phyloP scores from a whole-genome alignment of 2,888 invertebrate genomes.

The Drosophila subquinaria region DNA sequence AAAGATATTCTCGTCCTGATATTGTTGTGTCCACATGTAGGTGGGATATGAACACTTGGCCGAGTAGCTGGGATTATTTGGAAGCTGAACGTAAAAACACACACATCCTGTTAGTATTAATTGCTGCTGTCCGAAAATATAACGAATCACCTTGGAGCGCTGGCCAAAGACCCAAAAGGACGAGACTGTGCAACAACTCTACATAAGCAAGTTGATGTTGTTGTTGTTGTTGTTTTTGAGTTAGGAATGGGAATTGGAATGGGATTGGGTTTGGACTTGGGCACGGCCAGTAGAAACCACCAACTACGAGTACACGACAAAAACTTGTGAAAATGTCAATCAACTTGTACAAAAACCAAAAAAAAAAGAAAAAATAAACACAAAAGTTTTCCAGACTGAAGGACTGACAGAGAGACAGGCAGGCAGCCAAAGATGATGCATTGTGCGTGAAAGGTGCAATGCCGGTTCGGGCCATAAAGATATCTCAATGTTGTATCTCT shows the following conservation, averaged over 20 bases:
- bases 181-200: slow-evolving; percentile 54
- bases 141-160: slow-evolving; percentile 81
- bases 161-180: slow-evolving; percentile 71
- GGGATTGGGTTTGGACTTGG: slow-evolving; percentile 43
- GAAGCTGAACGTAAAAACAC: slow-evolving; percentile 54
- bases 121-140: slow-evolving; percentile 84
- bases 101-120: slow-evolving; percentile 82
- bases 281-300: slow-evolving; percentile 49
- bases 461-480: slow-evolving; percentile 65
- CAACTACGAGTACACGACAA: slow-evolving; percentile 65
- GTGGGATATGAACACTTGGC: slow-evolving; percentile 34
- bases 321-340: slow-evolving; percentile 84
- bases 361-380: slow-evolving; percentile 45
- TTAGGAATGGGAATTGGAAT: slow-evolving; percentile 20
- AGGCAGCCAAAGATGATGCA: slow-evolving; percentile 78
- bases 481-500: slow-evolving; percentile 73
- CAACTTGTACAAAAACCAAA: slow-evolving; percentile 66
- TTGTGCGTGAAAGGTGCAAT: slow-evolving; percentile 80
- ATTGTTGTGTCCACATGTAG: slow-evolving; percentile 4
- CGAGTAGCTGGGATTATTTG: slow-evolving; percentile 44
- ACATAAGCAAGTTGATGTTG: slow-evolving; percentile 33
- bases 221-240: slow-evolving; percentile 1
- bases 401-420: slow-evolving; percentile 37
- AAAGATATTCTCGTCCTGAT: slow-evolving; percentile 22
- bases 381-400: slow-evolving; percentile 71